phyloP scores from a whole-genome alignment of 2,113 vertebrate genomes.

The Bostrychus sinensis region DNA sequence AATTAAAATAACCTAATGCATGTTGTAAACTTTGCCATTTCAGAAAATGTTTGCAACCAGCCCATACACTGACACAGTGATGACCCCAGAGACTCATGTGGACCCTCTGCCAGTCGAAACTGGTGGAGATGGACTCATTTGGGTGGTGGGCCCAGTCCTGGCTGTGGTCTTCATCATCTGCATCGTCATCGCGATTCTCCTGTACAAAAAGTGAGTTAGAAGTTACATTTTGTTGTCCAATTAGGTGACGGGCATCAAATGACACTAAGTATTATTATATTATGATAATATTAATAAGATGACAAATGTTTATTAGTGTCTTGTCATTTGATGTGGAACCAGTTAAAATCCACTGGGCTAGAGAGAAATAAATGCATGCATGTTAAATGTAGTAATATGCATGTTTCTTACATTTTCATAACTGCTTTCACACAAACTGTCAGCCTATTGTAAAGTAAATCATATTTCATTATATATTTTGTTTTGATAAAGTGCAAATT shows the following conservation, averaged over 20 bases:
- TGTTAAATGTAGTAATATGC: neutral
- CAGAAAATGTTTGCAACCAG: conserved; percentile 92
- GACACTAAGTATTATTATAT: neutral
- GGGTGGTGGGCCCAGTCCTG: conserved; percentile 96
- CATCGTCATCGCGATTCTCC: conserved; percentile 97
- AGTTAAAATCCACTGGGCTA: conserved; percentile 34
- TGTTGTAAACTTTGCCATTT: neutral
- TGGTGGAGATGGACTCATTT: conserved; percentile 95
- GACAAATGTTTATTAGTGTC: neutral
- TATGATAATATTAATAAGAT: too few species aligned
- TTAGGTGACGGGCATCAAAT: conserved; percentile 25
- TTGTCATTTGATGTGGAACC: conserved; percentile 55
- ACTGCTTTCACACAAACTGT: neutral
- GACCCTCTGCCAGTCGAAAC: conserved; percentile 86
- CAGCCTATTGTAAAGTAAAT: neutral
- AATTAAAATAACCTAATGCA: neutral
- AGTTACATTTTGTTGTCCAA: neutral
- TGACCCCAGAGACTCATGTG: conserved; percentile 82
- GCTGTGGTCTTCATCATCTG: conserved; percentile 99
- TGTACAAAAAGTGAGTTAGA: conserved; percentile 98
- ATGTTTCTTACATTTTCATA: neutral
- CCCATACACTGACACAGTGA: conserved; percentile 91
- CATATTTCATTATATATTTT: neutral
- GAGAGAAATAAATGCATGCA: conserved; percentile 47
- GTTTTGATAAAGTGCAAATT: neutral